These are phyloP conservation scores for Beris morrisii DNA, from an alignment of 2,888 invertebrate species.

Conservation along the genomic window DNA sequence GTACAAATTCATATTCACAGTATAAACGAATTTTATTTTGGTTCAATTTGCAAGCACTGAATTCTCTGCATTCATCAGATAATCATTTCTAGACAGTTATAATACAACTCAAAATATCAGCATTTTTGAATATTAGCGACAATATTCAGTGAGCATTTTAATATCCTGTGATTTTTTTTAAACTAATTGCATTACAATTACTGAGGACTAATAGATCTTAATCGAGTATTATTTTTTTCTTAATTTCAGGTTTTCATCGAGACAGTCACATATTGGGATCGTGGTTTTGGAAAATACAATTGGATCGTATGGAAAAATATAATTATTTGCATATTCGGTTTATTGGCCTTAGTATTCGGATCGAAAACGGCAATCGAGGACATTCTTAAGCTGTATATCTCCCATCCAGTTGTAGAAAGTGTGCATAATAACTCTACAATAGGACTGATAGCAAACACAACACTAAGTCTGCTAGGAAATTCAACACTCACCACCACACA, in stretches of 20 bases:
- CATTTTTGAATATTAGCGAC: too few relatives aligned
- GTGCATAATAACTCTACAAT: conserved; percentile 16
- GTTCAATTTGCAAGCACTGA: too few relatives aligned
- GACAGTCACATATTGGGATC: conserved; percentile 82
- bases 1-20: too few relatives aligned
- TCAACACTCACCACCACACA: too few relatives aligned
- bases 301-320: conserved; percentile 81
- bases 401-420: neutral
- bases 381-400: conserved; percentile 57
- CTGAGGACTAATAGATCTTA: too few relatives aligned
- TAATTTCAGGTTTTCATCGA: conserved; percentile 68
- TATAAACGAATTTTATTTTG: too few relatives aligned
- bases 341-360: conserved; percentile 81
- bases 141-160: too few relatives aligned
- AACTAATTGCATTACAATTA: too few relatives aligned
- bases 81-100: too few relatives aligned
- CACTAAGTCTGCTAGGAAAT: neutral
- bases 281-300: conserved; percentile 71
- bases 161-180: too few relatives aligned
- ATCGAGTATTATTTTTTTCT: neutral
- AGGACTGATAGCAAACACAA: neutral
- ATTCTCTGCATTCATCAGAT: too few relatives aligned
- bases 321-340: conserved; percentile 72
- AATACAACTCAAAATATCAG: too few relatives aligned
- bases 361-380: conserved; percentile 67